phyloP scores from a whole-genome alignment of 37 sponge, comb jelly and placozoan genomes.

The Axinella damicornis region DNA sequence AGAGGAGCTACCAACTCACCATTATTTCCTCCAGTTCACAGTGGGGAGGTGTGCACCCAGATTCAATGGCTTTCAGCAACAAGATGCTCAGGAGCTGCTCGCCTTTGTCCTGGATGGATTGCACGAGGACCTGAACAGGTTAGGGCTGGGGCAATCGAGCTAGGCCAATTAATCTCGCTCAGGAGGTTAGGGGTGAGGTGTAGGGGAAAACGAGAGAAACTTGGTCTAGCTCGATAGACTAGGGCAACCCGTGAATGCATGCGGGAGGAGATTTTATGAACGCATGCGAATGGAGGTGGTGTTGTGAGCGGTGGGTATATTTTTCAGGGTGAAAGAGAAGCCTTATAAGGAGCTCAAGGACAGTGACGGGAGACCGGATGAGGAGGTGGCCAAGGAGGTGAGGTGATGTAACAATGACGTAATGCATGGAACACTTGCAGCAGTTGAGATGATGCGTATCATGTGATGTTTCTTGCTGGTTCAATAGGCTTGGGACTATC shows the following conservation, averaged over 20 bases:
- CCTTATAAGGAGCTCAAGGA: conserved; percentile 94
- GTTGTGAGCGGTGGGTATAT: no score
- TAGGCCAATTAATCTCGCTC: no score
- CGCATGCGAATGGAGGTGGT: not conserved
- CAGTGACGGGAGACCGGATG: conserved; percentile 89
- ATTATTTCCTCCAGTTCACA: conserved; percentile 65
- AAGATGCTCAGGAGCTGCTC: conserved; percentile 97
- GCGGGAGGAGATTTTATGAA: not conserved
- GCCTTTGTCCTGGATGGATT: conserved; percentile 97
- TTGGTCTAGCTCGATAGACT: no score
- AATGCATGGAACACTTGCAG: not conserved
- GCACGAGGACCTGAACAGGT: conserved; percentile 99
- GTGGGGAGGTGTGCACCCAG: conserved; percentile 90
- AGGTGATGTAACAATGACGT: not conserved
- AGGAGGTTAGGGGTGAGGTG: no score
- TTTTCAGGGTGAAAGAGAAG: conserved; percentile 85
- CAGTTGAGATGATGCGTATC: not conserved
- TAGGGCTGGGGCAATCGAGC: no score
- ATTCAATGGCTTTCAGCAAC: conserved; percentile 97
- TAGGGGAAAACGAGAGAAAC: not conserved
- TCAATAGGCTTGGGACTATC: conserved; percentile 89
- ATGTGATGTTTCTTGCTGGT: not conserved
- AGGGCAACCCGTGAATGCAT: not conserved
- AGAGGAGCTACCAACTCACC: not conserved
- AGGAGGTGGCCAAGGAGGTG: conserved; percentile 91